Evolutionary conservation across 1,140 invertebrate species (phyloP), one percentile per base, ranked within the genome.

Genomic region (Helicoverpa zea): DNA sequence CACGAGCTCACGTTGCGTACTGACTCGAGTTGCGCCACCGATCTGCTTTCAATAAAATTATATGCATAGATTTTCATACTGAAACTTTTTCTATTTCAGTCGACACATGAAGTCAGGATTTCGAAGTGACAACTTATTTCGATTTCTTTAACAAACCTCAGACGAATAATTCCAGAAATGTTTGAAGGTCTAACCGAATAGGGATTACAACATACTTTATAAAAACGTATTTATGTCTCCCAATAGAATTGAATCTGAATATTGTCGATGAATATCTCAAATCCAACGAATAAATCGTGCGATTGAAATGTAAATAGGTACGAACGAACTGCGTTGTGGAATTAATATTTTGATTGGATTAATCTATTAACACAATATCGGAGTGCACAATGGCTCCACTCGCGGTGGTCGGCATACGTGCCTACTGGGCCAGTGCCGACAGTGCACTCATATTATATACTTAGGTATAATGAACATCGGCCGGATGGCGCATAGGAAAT

Each of bases 291-390:
- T 88, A 88, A 88, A 90, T 92, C 87, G 82, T 73, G 64, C 89
- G 84, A 93, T 90, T 89, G 88, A 91, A 92, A 92, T 93, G 90
- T 94, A 94, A 92, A 92, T 92, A 83, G 74, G 61, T 76, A 89
- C 83, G 86, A 83, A 80, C 86, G 85, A 87, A 87, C 89, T 87
- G 87, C 90, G 88, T 89, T 90, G 88, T 87, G 89, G 91, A 91
- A 92, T 92, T 92, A 93, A 92, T 93, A 93, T 92, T 94, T 90
- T 92, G 90, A 94, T 93, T 91, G 93, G 89, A 93, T 92, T 93
- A 94, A 92, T 92, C 90, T 93, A 92, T 92, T 94, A 93, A 90
- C 88, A 90, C 88, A 89, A 90, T 92, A 91, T 90, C 88, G 81
- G 81, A 83, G 83, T 87, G 81, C 86, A 89, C 88, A 89, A 89